Evolutionary conservation across 2,113 vertebrate genomes (phyloP), one percentile per base, ranked within the genome.

Genomic region (Saimiri boliviensis): DNA sequence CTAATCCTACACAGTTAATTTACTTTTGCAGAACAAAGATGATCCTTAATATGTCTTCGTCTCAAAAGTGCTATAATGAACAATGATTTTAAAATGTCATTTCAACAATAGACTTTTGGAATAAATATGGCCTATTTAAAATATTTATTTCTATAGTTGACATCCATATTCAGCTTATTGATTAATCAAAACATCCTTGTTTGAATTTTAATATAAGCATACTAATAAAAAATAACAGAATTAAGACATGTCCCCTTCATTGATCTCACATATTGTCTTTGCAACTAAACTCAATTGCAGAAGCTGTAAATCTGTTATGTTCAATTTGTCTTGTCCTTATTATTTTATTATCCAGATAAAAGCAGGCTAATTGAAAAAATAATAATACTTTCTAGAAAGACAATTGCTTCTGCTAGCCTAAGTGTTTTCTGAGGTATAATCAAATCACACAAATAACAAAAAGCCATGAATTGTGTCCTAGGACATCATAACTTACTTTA

Each of bases 1-100:
- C 30, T 97, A 94, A 86, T 83, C 54, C 30, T 73, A 45, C 23
- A 86, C 6, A 83, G 40, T 77, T 89, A 86, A 94, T 96, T 86
- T 87, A 25, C 49, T 89, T 66, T 45, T 66, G 8, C 49, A 91
- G 58, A 86, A 76, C 12, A 49, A 81, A 95, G 45, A 86, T 56
- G 66, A 86, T 58, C 20, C 73, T 1, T 35, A 94, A 91, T 76
- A 58, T 17, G 2, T 27, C 14, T 8, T 68, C 10, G 5, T 91
- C 25, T 84, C 49, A 80, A 77, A 94, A 94, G 76, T 83, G 42
- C 20, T 70, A 37, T 3, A 66, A 89, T 63, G 42, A 1, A 88
- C 42, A 37, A 0, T 77, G 20, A 73, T 63, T 88, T 89, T 93
- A 73, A 10, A 77, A 66, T 73, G 83, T 42, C 49, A 82, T 70